Percentiles rank a stretch among this genome's conserved stretches.
Conservation (phyloP, 2,888 invertebrate genomes). For the Sisyra nigra region DNA sequence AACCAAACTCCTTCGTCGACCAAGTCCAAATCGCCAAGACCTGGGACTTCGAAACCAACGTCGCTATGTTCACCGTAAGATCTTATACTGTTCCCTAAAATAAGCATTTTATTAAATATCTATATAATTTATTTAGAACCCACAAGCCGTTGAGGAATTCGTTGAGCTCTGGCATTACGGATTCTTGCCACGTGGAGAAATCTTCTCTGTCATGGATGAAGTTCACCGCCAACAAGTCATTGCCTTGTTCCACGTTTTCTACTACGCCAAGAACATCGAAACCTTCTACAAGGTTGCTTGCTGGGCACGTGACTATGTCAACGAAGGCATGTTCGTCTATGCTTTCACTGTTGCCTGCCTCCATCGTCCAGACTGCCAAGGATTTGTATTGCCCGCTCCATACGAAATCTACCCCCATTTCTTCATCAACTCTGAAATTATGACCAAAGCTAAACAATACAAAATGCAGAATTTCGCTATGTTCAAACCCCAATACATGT, state of each 20-base stretch:
- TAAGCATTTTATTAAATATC: no score
- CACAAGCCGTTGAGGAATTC: conserved; percentile 23
- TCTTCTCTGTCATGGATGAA: conserved; percentile 23
- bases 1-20: conserved; percentile 37
- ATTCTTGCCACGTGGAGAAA: conserved; percentile 20
- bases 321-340: conserved; percentile 37
- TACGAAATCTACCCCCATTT: conserved; percentile 50
- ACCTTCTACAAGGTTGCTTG: conserved; percentile 25
- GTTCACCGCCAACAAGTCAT: conserved; percentile 19
- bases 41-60: conserved; percentile 41
- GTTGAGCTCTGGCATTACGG: conserved; percentile 20
- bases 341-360: conserved; percentile 39
- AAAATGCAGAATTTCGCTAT: conserved; percentile 27
- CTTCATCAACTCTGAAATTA: conserved; percentile 41
- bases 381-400: conserved; percentile 44
- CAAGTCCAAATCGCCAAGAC: conserved; percentile 36
- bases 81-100: not conserved
- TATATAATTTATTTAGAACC: conserved; percentile 14
- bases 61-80: conserved; percentile 36
- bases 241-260: conserved; percentile 22
- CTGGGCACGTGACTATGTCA: conserved; percentile 25
- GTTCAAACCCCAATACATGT: conserved; percentile 1
- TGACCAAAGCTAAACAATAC: conserved; percentile 28
- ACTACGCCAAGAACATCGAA: conserved; percentile 24
- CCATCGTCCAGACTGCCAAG: conserved; percentile 38